Conservation (phyloP, 2,888 invertebrate species). For the Halictus ligatus region DNA sequence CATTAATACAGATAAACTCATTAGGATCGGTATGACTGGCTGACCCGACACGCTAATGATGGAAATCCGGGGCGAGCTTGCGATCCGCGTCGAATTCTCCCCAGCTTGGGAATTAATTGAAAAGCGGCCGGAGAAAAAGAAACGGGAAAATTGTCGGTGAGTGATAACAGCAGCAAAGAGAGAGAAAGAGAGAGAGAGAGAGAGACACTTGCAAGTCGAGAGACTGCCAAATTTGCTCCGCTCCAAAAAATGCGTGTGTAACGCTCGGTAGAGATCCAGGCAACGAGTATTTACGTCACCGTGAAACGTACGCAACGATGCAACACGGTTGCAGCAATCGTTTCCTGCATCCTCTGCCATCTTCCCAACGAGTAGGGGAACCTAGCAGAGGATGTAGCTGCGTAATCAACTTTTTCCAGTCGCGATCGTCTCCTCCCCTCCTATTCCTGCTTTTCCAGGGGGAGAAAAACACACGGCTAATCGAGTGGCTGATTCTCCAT, state of each 20-base stretch:
- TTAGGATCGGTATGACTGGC: constrained; percentile 49
- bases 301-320: constrained; percentile 35
- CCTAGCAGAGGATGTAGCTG: constrained; percentile 48
- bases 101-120: constrained; percentile 14
- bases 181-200: not conserved
- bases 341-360: constrained; percentile 49
- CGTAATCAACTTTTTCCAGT: constrained; percentile 55
- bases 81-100: not conserved
- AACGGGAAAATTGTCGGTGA: not conserved
- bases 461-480: constrained; percentile 26
- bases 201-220: not conserved
- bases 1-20: constrained; percentile 57
- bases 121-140: not conserved
- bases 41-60: constrained; percentile 42
- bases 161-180: not conserved
- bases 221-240: constrained; percentile 17
- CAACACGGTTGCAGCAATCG: constrained; percentile 44
- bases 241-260: constrained; percentile 13
- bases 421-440: constrained; percentile 9
- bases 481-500: not conserved
- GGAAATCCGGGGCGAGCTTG: constrained; percentile 31
- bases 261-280: constrained; percentile 27
- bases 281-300: constrained; percentile 44
- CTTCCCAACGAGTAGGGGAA: constrained; percentile 21
- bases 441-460: not conserved